Percentiles rank a stretch among this genome's conserved stretches.
phyloP scores from a whole-genome alignment of 2,888 invertebrate species.

The Dendrolimus pini region DNA sequence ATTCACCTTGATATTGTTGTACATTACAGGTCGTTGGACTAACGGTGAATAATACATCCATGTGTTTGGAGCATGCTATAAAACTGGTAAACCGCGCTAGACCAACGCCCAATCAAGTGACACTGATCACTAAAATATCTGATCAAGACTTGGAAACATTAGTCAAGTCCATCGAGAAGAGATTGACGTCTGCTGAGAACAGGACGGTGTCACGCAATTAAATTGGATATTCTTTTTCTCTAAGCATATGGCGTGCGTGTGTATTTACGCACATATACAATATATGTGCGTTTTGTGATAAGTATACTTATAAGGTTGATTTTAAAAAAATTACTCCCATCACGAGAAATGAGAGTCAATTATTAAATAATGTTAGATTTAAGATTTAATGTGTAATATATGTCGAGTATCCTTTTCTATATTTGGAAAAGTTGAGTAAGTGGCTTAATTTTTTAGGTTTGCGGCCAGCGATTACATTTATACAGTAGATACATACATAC shows the following conservation, averaged over 20 bases:
- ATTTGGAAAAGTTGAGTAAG: too few relatives aligned
- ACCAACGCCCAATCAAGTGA: neutral
- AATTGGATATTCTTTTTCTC: too few relatives aligned
- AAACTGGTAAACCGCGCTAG: slow-evolving; percentile 8
- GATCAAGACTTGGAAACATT: neutral
- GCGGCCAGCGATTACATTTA: too few relatives aligned
- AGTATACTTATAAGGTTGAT: neutral
- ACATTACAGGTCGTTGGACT: slow-evolving; percentile 27
- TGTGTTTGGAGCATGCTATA: slow-evolving; percentile 37
- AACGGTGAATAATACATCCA: slow-evolving; percentile 13
- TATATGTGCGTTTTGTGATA: neutral
- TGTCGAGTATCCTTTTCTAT: too few relatives aligned
- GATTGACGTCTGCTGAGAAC: neutral
- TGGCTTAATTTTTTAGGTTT: too few relatives aligned
- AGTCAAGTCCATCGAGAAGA: neutral
- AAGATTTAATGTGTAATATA: too few relatives aligned
- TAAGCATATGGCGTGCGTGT: too few relatives aligned
- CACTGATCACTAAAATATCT: neutral
- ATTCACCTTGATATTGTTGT: neutral
- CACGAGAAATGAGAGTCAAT: neutral
- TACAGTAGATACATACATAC: too few relatives aligned
- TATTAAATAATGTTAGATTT: neutral
- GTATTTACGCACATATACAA: neutral
- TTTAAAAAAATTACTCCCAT: neutral
- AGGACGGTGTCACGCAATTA: too few relatives aligned